A percentile compares a stretch with the other conserved stretches of the same genome.
Evolutionary conservation across 2,113 vertebrate species (phyloP).

Genomic region (Cryptoleucopteryx plumbea): DNA sequence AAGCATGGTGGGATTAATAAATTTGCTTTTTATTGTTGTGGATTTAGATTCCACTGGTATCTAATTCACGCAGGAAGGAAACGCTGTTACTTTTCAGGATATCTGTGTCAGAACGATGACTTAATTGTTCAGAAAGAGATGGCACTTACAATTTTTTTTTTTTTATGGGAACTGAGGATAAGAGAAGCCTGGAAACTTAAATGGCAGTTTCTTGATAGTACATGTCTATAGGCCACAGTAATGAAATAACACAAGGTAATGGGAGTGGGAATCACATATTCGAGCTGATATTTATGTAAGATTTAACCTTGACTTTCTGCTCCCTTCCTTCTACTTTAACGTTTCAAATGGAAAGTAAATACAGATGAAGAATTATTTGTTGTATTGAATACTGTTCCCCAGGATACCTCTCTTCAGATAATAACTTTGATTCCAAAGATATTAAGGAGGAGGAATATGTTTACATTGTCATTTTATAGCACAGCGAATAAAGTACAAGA

Average conservation of each 20-base stretch:
- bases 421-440: slow-evolving; percentile 37
- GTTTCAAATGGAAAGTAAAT: slow-evolving; percentile 41
- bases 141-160: neutral
- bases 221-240: accelerated
- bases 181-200: neutral
- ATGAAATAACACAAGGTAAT: neutral
- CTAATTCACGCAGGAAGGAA: accelerated
- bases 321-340: neutral
- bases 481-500: slow-evolving; percentile 28
- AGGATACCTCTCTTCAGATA: slow-evolving; percentile 34
- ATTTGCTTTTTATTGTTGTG: neutral
- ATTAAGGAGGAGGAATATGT: slow-evolving; percentile 47
- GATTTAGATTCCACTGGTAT: neutral
- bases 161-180: neutral
- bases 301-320: neutral
- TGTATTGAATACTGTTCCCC: slow-evolving; percentile 36
- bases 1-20: neutral
- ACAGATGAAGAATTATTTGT: slow-evolving; percentile 35
- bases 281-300: neutral
- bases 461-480: slow-evolving; percentile 51
- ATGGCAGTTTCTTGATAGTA: neutral
- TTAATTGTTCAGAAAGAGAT: neutral
- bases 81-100: neutral
- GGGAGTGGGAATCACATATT: neutral
- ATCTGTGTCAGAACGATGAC: neutral